Evolutionary conservation across 2,797 vertebrate species (phyloP), one percentile per base, ranked within the genome.

Genomic region (Alosa sapidissima): DNA sequence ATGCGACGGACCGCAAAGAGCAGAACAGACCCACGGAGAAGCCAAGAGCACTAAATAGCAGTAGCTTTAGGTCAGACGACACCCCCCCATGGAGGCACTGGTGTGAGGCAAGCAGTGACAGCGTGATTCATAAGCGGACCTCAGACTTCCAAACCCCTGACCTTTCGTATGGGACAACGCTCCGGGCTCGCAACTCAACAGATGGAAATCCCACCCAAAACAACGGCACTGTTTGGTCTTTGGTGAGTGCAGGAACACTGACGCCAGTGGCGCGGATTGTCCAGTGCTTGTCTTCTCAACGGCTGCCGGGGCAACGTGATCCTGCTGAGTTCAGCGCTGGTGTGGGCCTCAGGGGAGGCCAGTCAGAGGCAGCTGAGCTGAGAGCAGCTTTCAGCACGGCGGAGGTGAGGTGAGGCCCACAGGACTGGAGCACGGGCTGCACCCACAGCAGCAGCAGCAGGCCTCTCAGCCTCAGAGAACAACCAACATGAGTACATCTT

Each of bases 31-130:
- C 2, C 33, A 16, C 83, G 81, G 9, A 83, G n/a, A 78, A 78
- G 58, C 72, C 85, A 83, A 84, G 83, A n/a, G 83, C 52, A 84
- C 87, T 78, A 68, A 88, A 88, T 84, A 82, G 81, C 47, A 82
- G 83, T 55, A 83, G 52, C 1, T 45, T 45, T 45, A 54, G 62
- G 45, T 84, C 33, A 33, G 8, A 0, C 10, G 54, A 28, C 68
- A 28, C 62, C 2, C 62, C 62, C 62, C 10, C 62, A 65, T 33
- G 3, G 24, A 11, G 10, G 62, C 62, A 33, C 62, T 33, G 9
- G 55, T 21, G 55, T 65, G 65, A 72, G 33, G 68, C 13, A 41
- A 41, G 68, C 68, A 8, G 68, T 75, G 62, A 65, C 62, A 65
- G 2, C 62, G 11, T 65, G 68, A 75, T 45, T 75, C 68, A 75